A percentile compares a stretch with the other conserved stretches of the same genome.
These are phyloP conservation scores for Alces alces DNA, from an alignment of 2,113 vertebrate species.

Conservation along the genomic window DNA sequence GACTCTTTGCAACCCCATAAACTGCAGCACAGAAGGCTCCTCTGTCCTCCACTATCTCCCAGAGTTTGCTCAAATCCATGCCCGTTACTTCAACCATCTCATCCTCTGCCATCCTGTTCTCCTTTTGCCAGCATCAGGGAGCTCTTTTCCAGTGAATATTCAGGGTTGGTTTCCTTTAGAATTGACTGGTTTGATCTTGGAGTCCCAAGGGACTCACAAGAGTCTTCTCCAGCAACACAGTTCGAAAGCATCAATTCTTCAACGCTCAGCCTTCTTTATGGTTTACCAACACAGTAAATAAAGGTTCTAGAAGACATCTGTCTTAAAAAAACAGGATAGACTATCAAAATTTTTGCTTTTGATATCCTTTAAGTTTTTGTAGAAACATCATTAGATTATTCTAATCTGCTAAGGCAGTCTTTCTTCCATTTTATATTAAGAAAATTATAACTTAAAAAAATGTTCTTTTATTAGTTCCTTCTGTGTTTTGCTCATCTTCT, in stretches of 20 bases:
- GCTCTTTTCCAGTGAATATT: neutral
- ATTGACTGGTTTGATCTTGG: neutral
- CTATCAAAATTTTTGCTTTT: neutral
- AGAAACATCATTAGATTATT: neutral
- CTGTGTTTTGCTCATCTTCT: neutral
- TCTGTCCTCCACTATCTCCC: neutral
- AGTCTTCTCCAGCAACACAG: neutral
- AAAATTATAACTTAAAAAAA: constrained; percentile 1
- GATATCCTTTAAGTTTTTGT: neutral
- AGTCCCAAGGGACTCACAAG: neutral
- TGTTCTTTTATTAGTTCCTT: neutral
- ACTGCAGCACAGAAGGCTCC: neutral
- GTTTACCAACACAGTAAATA: neutral
- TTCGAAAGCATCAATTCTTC: neutral
- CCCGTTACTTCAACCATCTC: neutral
- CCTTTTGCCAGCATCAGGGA: neutral
- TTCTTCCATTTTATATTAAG: constrained; percentile 14
- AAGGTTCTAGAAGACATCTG: neutral
- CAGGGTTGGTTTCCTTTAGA: neutral
- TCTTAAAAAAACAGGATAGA: neutral
- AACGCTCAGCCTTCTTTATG: neutral
- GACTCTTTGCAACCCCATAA: neutral
- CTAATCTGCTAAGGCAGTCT: neutral
- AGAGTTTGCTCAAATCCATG: neutral
- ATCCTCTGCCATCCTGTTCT: neutral